These are phyloP conservation scores for Amphipoea lucens DNA, from an alignment of 2,888 invertebrate genomes.

Conservation along the genomic window DNA sequence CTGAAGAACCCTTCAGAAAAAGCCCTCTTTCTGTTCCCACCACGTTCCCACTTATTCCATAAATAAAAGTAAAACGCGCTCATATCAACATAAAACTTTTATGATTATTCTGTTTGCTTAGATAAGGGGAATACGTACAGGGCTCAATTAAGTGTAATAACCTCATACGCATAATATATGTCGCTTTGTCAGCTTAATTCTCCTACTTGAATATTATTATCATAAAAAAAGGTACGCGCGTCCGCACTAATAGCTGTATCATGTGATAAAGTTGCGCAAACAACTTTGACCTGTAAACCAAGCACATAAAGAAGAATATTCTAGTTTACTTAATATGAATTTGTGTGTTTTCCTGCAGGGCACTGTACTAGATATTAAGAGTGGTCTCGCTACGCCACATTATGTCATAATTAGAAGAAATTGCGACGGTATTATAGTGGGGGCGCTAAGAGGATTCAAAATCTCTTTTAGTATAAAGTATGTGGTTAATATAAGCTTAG, in stretches of 20 bases:
- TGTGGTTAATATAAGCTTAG: conserved; percentile 57
- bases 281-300: conserved; percentile 52
- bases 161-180: conserved; percentile 58
- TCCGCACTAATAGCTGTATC: conserved; percentile 61
- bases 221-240: conserved; percentile 65
- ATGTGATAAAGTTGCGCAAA: conserved; percentile 40
- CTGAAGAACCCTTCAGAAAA: neutral
- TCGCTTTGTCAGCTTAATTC: conserved; percentile 61
- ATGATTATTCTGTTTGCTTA: conserved; percentile 37
- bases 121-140: conserved; percentile 19
- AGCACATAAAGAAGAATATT: conserved; percentile 51
- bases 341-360: conserved; percentile 56
- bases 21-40: neutral
- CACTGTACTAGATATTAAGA: conserved; percentile 59
- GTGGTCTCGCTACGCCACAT: conserved; percentile 61
- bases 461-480: conserved; percentile 47
- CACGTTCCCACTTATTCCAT: neutral
- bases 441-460: conserved; percentile 68
- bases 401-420: conserved; percentile 69
- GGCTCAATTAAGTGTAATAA: conserved; percentile 59
- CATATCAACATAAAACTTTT: conserved; percentile 19
- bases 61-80: neutral
- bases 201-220: conserved; percentile 68
- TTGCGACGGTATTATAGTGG: conserved; percentile 57
- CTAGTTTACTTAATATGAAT: conserved; percentile 32